Evolutionary conservation across 1,140 invertebrate genomes (phyloP).

Genomic region (Micrasema minimum): DNA sequence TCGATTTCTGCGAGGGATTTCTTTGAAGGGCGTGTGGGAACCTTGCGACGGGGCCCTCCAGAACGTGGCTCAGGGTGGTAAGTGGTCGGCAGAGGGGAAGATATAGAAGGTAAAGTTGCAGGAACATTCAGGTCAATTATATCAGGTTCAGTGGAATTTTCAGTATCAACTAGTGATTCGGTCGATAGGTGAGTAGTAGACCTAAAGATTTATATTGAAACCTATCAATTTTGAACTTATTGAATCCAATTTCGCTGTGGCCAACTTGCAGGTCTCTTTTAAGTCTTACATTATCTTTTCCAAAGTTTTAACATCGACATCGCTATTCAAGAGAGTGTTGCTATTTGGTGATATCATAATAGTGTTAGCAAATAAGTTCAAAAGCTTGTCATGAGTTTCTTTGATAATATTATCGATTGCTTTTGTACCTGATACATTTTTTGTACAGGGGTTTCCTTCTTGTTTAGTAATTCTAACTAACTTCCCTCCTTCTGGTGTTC

Average conservation of each 20-base stretch:
- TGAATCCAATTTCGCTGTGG: not conserved
- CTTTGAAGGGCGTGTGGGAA: too few species aligned
- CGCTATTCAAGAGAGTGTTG: too few species aligned
- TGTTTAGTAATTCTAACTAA: constrained; percentile 12
- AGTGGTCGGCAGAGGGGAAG: too few species aligned
- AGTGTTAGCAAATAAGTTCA: not conserved
- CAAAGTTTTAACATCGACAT: not conserved
- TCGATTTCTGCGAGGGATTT: too few species aligned
- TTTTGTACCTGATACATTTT: not conserved
- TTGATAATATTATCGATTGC: constrained; percentile 8
- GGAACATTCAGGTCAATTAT: too few species aligned
- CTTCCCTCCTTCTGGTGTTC: constrained; percentile 21
- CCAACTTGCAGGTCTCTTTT: constrained; percentile 1
- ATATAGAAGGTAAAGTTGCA: too few species aligned
- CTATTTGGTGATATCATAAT: too few species aligned
- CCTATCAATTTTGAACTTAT: not conserved
- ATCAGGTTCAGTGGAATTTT: too few species aligned
- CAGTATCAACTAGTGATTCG: too few species aligned
- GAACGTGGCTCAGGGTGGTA: too few species aligned
- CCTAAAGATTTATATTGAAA: not conserved
- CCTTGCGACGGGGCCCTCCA: too few species aligned
- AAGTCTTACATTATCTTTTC: constrained; percentile 6
- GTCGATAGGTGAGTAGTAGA: too few species aligned
- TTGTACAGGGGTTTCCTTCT: constrained; percentile 15
- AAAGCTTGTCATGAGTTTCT: constrained; percentile 16